Evolutionary conservation across 2,113 vertebrate genomes (phyloP), one percentile per base, ranked within the genome.

Genomic region (Ictidomys tridecemlineatus): DNA sequence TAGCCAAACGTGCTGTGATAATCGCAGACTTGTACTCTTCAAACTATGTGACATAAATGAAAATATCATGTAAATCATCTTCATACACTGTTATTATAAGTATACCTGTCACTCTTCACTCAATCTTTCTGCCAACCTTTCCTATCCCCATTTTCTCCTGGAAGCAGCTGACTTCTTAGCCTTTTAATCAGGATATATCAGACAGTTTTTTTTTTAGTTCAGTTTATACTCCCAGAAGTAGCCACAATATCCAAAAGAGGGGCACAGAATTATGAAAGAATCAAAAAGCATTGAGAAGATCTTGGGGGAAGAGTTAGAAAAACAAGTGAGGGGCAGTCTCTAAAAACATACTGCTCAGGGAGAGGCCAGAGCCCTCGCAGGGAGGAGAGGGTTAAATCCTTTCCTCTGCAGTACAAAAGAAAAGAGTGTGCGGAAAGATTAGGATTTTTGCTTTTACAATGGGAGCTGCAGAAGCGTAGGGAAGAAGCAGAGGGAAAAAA

Each of bases 381-480:
- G 69, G 86, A 98, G 95, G 98, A 98, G 97, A 97, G 98, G 97
- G 98, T 98, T 98, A 98, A 98, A 95, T 93, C 91, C 97, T 94
- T 91, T 72, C 96, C 97, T 96, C 97, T 72, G 96, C 96, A 95
- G 95, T 97, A 98, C 98, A 98, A 98, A 98, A 98, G 98, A 94
- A 97, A 98, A 97, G 98, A 98, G 97, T 97, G 97, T 97, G 97
- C 96, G 89, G 98, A 98, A 98, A 98, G 97, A 98, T 98, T 98
- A 98, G 97, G 98, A 98, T 97, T 98, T 98, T 98, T 98, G 98
- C 98, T 98, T 98, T 98, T 98, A 98, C 98, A 98, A 98, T 97
- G 97, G 96, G 96, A 97, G 97, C 95, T 97, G 98, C 97, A 97
- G 98, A 98, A 97, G 96, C 97, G 85, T 95, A 92, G 97, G 97